A percentile compares a stretch with the other conserved stretches of the same genome.
These are phyloP conservation scores for Calcarius ornatus DNA, from an alignment of 2,113 vertebrate genomes.

Conservation along the genomic window DNA sequence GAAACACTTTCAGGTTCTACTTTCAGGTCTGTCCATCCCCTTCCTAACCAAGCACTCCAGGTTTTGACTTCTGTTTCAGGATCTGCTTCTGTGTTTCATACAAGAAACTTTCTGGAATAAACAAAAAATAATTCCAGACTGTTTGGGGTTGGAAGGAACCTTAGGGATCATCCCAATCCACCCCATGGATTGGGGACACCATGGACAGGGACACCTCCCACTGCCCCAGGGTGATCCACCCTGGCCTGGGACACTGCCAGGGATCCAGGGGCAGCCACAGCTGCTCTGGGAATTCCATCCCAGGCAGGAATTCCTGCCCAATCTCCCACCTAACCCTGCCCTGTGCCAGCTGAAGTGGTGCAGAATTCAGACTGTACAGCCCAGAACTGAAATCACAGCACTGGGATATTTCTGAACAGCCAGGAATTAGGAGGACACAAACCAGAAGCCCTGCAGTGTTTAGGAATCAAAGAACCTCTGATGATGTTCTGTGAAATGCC, in stretches of 20 bases:
- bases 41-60: not conserved
- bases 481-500: accelerated
- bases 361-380: not conserved
- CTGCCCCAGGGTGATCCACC: accelerated
- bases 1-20: not conserved
- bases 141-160: not conserved
- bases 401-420: not conserved
- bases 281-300: not conserved
- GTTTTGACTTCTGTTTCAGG: not conserved
- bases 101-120: not conserved
- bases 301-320: not conserved
- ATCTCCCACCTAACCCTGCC: accelerated
- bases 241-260: not conserved
- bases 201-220: not conserved
- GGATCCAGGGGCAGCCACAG: not conserved
- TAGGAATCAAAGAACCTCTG: not conserved
- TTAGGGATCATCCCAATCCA: not conserved
- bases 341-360: not conserved
- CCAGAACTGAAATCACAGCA: too few species aligned
- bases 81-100: not conserved
- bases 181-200: too few species aligned
- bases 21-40: not conserved
- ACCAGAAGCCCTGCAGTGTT: not conserved
- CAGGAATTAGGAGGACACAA: not conserved
- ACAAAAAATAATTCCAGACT: not conserved